Evolutionary conservation across 2,797 vertebrate genomes (phyloP).

Genomic region (Mionectes olivaceus): DNA sequence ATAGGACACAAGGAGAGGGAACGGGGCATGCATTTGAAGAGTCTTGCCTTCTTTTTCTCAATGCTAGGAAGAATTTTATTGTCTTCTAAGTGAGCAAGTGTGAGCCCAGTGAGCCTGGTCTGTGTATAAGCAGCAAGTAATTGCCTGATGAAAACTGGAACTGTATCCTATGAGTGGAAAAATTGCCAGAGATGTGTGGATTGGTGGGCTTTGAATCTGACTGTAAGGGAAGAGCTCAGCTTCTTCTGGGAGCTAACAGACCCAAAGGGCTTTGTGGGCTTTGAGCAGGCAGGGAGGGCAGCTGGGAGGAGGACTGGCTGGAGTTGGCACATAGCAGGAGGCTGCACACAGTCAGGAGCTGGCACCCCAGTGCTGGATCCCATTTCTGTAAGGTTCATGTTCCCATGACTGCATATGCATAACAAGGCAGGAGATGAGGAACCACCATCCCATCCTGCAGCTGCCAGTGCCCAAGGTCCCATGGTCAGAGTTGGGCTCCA

Average conservation of each 20-base stretch:
- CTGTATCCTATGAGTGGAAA: neutral
- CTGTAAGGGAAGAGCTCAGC: neutral
- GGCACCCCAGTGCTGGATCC: neutral
- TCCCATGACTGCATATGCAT: neutral
- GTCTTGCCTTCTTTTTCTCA: neutral
- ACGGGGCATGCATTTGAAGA: neutral
- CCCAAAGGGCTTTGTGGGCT: neutral
- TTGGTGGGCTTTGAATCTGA: neutral
- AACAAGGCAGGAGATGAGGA: neutral
- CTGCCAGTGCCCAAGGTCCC: accelerated
- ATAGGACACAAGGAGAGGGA: neutral
- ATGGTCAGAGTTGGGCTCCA: neutral
- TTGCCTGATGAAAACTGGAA: neutral
- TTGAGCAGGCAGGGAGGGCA: neutral
- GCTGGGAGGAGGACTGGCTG: neutral
- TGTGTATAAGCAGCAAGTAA: neutral
- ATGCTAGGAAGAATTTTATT: neutral
- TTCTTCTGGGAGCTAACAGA: neutral
- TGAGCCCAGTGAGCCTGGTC: neutral
- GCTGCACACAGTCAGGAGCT: neutral
- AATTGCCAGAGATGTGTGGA: neutral
- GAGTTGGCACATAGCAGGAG: neutral
- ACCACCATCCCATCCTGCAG: neutral
- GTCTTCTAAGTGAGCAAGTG: neutral
- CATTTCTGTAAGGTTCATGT: neutral